These are phyloP conservation scores for Hypomesus transpacificus DNA, from an alignment of 2,113 vertebrate genomes.

Conservation along the genomic window DNA sequence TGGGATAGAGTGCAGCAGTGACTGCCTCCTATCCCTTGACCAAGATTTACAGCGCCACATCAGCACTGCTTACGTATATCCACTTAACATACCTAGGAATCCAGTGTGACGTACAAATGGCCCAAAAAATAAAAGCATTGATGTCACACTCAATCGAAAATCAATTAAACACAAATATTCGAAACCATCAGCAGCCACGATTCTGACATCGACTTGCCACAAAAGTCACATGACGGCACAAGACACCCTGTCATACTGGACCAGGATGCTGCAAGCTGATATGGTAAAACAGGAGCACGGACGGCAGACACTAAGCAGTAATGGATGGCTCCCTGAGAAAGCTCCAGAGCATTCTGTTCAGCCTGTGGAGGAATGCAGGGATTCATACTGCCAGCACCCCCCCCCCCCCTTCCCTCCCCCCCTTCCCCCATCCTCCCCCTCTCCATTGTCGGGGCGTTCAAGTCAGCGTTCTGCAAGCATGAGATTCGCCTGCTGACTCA, in stretches of 20 bases:
- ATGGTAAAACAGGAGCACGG: too few species aligned
- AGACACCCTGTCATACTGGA: too few species aligned
- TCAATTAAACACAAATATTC: too few species aligned
- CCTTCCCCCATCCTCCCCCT: not conserved
- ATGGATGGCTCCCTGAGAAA: not conserved
- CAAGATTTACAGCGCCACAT: conserved; percentile 26
- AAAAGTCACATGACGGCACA: too few species aligned
- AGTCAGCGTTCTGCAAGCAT: not conserved
- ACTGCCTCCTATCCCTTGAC: not conserved
- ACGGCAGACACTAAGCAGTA: not conserved
- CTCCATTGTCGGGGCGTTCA: not conserved
- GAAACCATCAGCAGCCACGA: too few species aligned
- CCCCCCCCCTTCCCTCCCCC: too few species aligned
- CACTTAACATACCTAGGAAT: conserved; percentile 30
- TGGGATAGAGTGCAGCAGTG: not conserved
- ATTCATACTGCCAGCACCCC: not conserved
- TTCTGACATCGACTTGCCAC: too few species aligned
- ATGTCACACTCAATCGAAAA: too few species aligned
- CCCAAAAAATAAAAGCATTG: not conserved
- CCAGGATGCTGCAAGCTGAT: too few species aligned
- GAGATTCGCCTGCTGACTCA: conserved; percentile 25
- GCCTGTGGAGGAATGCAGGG: conserved; percentile 19
- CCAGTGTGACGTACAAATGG: conserved; percentile 6
- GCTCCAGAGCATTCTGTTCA: not conserved
- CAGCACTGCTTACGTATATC: not conserved